These are phyloP conservation scores for Neosilurus hyrtlii DNA, from an alignment of 2,797 vertebrate genomes.

Conservation along the genomic window DNA sequence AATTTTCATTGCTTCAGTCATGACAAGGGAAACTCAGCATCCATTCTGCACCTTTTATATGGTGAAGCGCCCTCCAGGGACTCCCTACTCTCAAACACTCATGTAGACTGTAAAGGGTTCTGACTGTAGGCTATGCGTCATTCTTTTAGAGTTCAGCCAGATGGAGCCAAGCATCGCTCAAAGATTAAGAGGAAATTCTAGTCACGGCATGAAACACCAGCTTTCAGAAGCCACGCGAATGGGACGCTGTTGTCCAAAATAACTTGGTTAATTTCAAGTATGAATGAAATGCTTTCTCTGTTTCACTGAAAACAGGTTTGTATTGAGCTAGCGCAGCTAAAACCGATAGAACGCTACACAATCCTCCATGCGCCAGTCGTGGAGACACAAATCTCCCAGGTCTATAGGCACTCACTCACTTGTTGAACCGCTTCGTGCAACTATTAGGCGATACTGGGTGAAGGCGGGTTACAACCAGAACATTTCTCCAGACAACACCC, in stretches of 20 bases:
- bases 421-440: too few species aligned
- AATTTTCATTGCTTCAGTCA: slow-evolving; percentile 28
- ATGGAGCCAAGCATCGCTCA: slow-evolving; percentile 1
- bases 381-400: not conserved
- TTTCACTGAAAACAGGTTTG: not conserved
- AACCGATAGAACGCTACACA: not conserved
- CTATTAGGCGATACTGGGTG: too few species aligned
- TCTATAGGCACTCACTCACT: too few species aligned
- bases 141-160: slow-evolving; percentile 30
- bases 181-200: slow-evolving; percentile 26
- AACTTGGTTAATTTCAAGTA: not conserved
- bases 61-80: slow-evolving; percentile 32
- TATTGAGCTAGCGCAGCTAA: not conserved
- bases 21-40: slow-evolving; percentile 30
- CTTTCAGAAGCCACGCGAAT: not conserved
- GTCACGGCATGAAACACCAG: not conserved
- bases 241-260: slow-evolving; percentile 11
- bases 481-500: too few species aligned
- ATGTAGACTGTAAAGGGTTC: slow-evolving; percentile 24
- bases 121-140: slow-evolving; percentile 37
- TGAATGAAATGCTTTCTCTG: not conserved
- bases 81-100: slow-evolving; percentile 6
- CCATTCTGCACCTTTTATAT: slow-evolving; percentile 23
- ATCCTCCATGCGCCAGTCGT: not conserved
- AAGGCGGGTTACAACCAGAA: too few species aligned